Conservation (phyloP, 2,888 invertebrate species). For the Melangyna quadrimaculata region DNA sequence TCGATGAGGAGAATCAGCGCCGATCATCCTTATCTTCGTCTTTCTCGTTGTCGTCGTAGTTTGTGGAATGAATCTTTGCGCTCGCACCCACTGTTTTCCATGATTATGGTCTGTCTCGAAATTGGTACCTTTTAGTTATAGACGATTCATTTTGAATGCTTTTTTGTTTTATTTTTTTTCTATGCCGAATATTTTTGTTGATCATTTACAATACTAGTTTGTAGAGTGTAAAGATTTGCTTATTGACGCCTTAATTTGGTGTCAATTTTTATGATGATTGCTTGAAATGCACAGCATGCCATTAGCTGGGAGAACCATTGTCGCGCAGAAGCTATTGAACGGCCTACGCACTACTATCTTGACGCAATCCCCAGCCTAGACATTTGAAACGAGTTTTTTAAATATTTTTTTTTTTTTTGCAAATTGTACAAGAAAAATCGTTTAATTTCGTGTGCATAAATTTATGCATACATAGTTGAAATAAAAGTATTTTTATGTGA, state of each 20-base stretch:
- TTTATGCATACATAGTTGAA: conserved; percentile 12
- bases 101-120: not conserved
- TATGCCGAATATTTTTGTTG: conserved; percentile 22
- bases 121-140: conserved; percentile 17
- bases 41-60: not conserved
- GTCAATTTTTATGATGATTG: conserved; percentile 36
- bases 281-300: not conserved
- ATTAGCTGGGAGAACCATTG: conserved; percentile 1
- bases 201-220: conserved; percentile 18
- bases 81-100: conserved; percentile 19
- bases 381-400: not conserved
- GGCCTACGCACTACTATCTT: conserved; percentile 36
- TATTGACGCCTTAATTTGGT: conserved; percentile 21
- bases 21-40: conserved; percentile 14
- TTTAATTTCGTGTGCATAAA: conserved; percentile 28
- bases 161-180: not conserved
- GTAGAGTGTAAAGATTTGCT: too few relatives aligned
- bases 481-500: conserved; percentile 39
- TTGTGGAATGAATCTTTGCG: conserved; percentile 45
- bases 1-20: conserved; percentile 40
- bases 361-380: conserved; percentile 15
- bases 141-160: not conserved
- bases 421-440: conserved; percentile 26
- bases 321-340: conserved; percentile 22
- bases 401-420: conserved; percentile 15